phyloP scores from a whole-genome alignment of 2,113 vertebrate genomes.

The Ceuthmochares aereus region DNA sequence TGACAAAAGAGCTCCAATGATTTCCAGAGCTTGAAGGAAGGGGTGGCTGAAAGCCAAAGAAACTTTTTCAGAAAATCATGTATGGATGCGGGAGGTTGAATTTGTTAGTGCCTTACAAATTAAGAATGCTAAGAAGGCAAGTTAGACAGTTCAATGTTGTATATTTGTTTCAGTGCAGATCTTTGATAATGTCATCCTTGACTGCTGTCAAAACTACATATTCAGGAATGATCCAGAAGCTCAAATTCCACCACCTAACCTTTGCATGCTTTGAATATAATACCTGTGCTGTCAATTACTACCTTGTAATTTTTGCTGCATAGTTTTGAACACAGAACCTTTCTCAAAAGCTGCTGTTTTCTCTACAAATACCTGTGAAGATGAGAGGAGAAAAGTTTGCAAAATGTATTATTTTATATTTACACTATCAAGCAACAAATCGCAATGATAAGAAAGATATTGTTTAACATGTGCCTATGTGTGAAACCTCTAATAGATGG shows the following conservation, averaged over 20 bases:
- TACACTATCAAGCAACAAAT: neutral
- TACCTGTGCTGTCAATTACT: neutral
- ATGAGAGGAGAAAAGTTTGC: neutral
- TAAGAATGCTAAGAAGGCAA: neutral
- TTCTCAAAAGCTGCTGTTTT: neutral
- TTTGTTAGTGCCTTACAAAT: neutral
- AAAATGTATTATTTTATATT: neutral
- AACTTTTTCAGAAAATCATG: neutral
- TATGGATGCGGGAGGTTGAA: neutral
- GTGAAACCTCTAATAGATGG: neutral
- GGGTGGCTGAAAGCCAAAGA: neutral
- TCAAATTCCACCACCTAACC: neutral
- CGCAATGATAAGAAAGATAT: neutral
- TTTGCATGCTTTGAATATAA: neutral
- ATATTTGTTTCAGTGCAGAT: neutral
- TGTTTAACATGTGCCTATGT: neutral
- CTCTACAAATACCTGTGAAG: neutral
- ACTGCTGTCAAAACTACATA: neutral
- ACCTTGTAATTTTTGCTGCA: neutral
- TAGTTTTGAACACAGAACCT: neutral
- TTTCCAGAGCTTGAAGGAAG: constrained; percentile 38
- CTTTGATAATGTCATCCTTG: neutral
- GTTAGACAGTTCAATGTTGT: neutral
- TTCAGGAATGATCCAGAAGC: neutral
- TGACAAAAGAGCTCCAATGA: constrained; percentile 16